Base-by-base conservation (phyloP, 23 tunicate species). In the Corella eumyota region DNA sequence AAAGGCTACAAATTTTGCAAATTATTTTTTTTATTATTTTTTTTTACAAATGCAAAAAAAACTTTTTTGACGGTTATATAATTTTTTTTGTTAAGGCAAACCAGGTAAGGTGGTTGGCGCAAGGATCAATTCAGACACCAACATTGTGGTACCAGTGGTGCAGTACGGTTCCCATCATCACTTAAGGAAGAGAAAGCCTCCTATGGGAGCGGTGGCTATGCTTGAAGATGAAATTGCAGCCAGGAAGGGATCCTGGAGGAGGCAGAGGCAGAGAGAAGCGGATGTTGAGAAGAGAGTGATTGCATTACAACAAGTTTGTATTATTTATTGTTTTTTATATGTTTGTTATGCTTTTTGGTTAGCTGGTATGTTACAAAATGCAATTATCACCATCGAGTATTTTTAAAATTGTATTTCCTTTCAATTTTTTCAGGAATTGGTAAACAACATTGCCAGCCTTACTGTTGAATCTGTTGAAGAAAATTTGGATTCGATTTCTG, bases 71-170 rank as follows among this genome's bases (percentile, higher is more conserved):
- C 11, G 48, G 11, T 40, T 40, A 11, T 40, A 40, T 9, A 40
- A 15, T 40, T 40, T 40, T n/a, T n/a, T n/a, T n/a, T n/a, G n/a
- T n/a, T n/a, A 30, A 78, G 96, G 77, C 20, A 87, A 87, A 67
- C 34, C 57, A 1, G 98, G 98, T 26, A 81, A 81, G 48, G 92
- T 76, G 13, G 78, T 75, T 26, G 98, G 98, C 3, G 98, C 98
- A 0, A 71, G 68, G 24, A 56, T 76, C 53, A 75, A 90, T 61
- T 64, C 38, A 0, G 92, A 75, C 65, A 83, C 85, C 2, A 65
- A 90, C 64, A 75, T 76, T 3, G 92, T 91, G 65, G 58, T 66
- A 2, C 92, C 98, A 9, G 68, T 76, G 23, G 52, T 91, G 21
- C 85, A 83, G 66, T 56, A 72, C 24, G 64, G 73, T 11, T 61